phyloP scores from a whole-genome alignment of 1,140 invertebrate genomes.

The Drosophila subobscura region DNA sequence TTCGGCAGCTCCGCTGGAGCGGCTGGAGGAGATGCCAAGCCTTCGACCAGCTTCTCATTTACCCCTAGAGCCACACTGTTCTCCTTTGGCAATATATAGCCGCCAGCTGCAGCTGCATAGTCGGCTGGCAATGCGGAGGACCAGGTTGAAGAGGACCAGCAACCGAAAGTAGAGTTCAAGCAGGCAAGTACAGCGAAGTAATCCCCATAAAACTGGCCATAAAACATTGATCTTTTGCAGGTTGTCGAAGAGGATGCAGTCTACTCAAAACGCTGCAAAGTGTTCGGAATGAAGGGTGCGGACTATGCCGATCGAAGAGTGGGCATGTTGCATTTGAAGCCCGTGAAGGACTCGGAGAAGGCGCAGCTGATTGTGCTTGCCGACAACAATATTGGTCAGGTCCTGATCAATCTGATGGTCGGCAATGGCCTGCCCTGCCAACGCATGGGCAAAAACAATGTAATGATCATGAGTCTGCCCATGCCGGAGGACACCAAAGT shows the following conservation, averaged over 20 bases:
- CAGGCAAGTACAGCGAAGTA: slow-evolving; percentile 38
- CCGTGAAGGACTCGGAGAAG: slow-evolving; percentile 89
- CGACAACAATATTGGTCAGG: slow-evolving; percentile 94
- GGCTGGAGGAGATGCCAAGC: slow-evolving; percentile 4
- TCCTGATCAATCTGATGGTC: slow-evolving; percentile 93
- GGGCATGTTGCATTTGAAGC: slow-evolving; percentile 94
- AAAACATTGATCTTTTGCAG: slow-evolving; percentile 78
- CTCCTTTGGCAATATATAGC: slow-evolving; percentile 84
- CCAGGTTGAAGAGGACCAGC: slow-evolving; percentile 90
- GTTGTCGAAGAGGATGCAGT: slow-evolving; percentile 94
- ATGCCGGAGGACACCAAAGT: slow-evolving; percentile 89
- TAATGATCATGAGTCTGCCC: slow-evolving; percentile 92
- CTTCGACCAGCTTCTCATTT: slow-evolving; percentile 79
- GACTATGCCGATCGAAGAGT: slow-evolving; percentile 92
- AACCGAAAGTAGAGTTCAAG: slow-evolving; percentile 92
- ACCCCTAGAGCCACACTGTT: slow-evolving; percentile 85
- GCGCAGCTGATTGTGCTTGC: slow-evolving; percentile 94
- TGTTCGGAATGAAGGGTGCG: slow-evolving; percentile 94
- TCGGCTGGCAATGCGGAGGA: slow-evolving; percentile 74
- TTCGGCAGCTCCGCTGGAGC: slow-evolving; percentile 59
- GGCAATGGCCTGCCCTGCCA: slow-evolving; percentile 88
- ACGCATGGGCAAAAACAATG: slow-evolving; percentile 95
- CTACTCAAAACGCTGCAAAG: slow-evolving; percentile 94
- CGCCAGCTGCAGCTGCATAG: slow-evolving; percentile 34
- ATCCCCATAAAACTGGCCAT: neutral